phyloP scores from a whole-genome alignment of 2,797 vertebrate species.

The Lophura swinhoii region DNA sequence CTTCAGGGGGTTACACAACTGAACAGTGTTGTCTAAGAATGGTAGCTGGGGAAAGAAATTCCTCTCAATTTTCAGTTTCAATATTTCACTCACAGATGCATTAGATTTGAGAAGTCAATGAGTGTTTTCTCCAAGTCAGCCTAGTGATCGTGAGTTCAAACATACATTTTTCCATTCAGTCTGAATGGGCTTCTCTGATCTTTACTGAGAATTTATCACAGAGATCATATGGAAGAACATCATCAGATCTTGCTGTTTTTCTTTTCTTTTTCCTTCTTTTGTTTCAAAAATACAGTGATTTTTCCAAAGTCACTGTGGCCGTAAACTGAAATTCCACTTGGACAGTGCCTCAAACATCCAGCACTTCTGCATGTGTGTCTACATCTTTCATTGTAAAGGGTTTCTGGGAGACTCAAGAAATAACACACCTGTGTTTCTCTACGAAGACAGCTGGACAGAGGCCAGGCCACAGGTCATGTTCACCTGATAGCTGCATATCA shows the following conservation, averaged over 20 bases:
- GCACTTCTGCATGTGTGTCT: neutral
- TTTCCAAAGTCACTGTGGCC: neutral
- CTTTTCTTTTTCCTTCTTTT: neutral
- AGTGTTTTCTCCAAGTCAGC: neutral
- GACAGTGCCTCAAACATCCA: neutral
- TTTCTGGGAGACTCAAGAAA: neutral
- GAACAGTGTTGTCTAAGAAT: conserved; percentile 17
- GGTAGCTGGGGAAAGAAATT: conserved; percentile 33
- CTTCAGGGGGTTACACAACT: conserved; percentile 42
- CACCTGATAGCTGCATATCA: neutral
- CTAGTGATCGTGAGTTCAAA: neutral
- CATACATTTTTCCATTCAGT: neutral
- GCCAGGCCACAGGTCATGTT: neutral
- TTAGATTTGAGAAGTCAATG: conserved; percentile 19
- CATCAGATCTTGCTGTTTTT: neutral
- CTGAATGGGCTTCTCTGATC: neutral
- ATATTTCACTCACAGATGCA: conserved; percentile 32
- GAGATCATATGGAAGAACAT: neutral
- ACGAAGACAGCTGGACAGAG: neutral
- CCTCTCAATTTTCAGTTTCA: neutral
- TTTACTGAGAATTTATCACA: neutral
- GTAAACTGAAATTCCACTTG: neutral
- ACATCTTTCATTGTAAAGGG: neutral
- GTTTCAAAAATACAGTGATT: neutral
- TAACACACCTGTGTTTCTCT: neutral